Evolutionary conservation across 2,888 invertebrate species (phyloP).

Genomic region (Cistogaster globosa): DNA sequence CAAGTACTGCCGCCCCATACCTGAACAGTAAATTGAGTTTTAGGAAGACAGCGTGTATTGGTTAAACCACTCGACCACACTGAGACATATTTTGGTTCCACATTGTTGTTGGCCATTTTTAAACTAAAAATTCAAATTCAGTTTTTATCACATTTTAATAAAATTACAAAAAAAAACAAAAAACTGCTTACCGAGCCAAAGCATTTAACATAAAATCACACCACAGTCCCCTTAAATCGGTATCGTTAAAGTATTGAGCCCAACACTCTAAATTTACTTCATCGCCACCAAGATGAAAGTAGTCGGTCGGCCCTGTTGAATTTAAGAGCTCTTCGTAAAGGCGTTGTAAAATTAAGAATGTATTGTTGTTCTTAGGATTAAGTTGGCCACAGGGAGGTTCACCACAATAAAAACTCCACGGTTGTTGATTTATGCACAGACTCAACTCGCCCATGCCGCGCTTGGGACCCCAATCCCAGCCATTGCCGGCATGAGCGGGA

Average conservation of each 20-base stretch:
- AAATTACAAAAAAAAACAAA: neutral
- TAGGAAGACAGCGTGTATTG: conserved; percentile 87
- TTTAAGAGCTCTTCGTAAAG: conserved; percentile 90
- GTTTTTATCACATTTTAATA: neutral
- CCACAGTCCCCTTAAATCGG: conserved; percentile 91
- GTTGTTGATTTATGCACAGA: conserved; percentile 91
- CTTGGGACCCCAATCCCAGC: conserved; percentile 92
- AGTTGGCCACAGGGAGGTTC: conserved; percentile 94
- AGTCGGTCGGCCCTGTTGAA: conserved; percentile 89
- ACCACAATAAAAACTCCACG: conserved; percentile 91
- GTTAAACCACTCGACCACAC: conserved; percentile 92
- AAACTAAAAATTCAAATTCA: conserved; percentile 74
- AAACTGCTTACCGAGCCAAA: conserved; percentile 82
- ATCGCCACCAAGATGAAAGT: conserved; percentile 90
- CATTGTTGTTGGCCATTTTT: conserved; percentile 82
- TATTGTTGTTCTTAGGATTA: conserved; percentile 91
- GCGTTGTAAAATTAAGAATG: conserved; percentile 88
- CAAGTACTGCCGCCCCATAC: conserved; percentile 92
- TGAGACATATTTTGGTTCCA: conserved; percentile 83
- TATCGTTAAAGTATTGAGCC: conserved; percentile 89
- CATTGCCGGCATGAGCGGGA: conserved; percentile 94
- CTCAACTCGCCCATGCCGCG: conserved; percentile 91
- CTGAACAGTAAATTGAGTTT: conserved; percentile 87
- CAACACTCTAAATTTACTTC: conserved; percentile 91
- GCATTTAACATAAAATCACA: conserved; percentile 89